Conservation (phyloP, 2,888 invertebrate species). For the Dasypolia templi region DNA sequence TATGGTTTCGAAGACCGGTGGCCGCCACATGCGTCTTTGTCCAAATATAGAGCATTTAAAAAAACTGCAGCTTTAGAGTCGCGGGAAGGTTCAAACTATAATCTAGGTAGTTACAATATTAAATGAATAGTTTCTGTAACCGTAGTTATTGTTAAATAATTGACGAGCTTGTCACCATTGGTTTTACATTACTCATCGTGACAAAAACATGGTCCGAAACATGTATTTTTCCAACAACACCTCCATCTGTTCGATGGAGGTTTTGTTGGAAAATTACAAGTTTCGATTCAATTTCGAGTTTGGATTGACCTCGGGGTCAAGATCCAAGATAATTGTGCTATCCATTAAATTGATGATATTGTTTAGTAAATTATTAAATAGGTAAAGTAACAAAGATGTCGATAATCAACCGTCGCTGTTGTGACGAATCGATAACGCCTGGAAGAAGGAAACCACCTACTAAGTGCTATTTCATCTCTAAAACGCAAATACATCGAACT, state of each 20-base stretch:
- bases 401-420: conserved; percentile 16
- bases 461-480: no score
- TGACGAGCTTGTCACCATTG: not conserved
- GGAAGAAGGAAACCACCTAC: no score
- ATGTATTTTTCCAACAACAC: conserved; percentile 33
- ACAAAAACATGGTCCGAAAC: conserved; percentile 16
- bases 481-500: not conserved
- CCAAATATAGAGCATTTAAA: no score
- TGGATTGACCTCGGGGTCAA: conserved; percentile 44
- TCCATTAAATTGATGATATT: conserved; percentile 49
- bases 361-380: conserved; percentile 28
- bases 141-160: not conserved
- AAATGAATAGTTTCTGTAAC: not conserved
- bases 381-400: conserved; percentile 15
- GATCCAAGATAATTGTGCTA: conserved; percentile 40
- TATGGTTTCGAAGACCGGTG: no score
- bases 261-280: no score
- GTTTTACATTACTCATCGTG: not conserved
- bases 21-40: no score
- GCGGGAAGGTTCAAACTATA: not conserved
- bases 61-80: no score
- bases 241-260: conserved; percentile 17
- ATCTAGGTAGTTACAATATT: not conserved
- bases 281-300: no score
- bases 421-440: not conserved